A percentile compares a stretch with the other conserved stretches of the same genome.
Conservation (phyloP, 2,888 invertebrate genomes). For the Drosophila recens region DNA sequence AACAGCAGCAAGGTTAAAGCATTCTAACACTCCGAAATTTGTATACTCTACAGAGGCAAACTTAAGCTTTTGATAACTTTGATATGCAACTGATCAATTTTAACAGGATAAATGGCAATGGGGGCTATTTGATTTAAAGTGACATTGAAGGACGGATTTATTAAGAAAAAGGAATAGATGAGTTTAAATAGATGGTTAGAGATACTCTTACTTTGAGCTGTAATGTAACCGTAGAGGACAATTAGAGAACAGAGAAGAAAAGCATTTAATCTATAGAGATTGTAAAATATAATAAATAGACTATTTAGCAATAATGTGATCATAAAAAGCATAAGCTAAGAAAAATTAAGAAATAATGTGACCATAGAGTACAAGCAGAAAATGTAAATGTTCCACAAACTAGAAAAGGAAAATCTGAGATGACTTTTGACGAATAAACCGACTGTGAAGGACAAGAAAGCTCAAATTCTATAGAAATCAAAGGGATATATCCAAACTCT, state of each 20-base stretch:
- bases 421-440: neutral
- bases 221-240: neutral
- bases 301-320: too few relatives aligned
- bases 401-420: neutral
- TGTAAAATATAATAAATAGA: neutral
- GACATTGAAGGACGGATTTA: too few relatives aligned
- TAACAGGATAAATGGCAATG: neutral
- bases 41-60: slow-evolving; percentile 22
- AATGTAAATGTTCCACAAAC: neutral
- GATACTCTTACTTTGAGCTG: too few relatives aligned
- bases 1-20: slow-evolving; percentile 16
- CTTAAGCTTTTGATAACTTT: neutral
- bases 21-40: slow-evolving; percentile 7
- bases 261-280: neutral
- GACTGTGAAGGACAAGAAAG: neutral
- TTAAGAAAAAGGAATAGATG: too few relatives aligned
- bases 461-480: neutral
- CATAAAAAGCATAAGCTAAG: neutral
- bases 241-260: neutral
- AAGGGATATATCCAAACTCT: neutral
- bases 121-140: neutral
- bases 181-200: too few relatives aligned
- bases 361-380: neutral
- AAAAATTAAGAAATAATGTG: neutral
- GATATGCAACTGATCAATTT: neutral